phyloP scores from a whole-genome alignment of 2,113 vertebrate genomes.

The Probosciger aterrimus region DNA sequence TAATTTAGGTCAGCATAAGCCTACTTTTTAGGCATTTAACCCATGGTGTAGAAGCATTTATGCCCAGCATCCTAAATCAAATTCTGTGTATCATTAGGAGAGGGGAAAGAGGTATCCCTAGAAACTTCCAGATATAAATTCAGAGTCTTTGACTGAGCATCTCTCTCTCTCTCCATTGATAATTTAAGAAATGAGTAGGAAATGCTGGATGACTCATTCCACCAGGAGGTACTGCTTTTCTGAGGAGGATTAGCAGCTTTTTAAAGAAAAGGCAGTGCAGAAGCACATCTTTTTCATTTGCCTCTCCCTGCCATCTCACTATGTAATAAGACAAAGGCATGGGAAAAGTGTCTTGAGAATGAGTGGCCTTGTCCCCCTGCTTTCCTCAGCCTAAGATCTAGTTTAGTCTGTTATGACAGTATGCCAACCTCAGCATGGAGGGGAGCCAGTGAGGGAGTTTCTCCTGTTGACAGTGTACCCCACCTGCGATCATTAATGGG shows the following conservation, averaged over 20 bases:
- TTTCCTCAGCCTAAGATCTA: neutral
- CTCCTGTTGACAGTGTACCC: neutral
- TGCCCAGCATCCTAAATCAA: neutral
- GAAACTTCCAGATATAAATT: neutral
- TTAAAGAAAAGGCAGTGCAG: slow-evolving; percentile 14
- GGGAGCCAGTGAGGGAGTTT: neutral
- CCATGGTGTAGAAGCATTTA: neutral
- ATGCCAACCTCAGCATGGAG: neutral
- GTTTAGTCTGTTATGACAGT: neutral
- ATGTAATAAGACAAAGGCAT: neutral
- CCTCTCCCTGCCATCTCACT: neutral
- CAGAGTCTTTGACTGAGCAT: neutral
- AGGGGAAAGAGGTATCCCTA: neutral
- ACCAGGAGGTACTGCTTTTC: slow-evolving; percentile 38
- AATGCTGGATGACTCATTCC: slow-evolving; percentile 39
- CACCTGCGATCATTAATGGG: neutral
- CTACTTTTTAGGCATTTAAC: neutral
- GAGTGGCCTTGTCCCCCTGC: neutral
- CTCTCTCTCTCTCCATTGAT: slow-evolving; percentile 9
- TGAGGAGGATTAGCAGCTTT: slow-evolving; percentile 28
- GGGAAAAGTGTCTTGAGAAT: neutral
- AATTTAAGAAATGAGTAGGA: slow-evolving; percentile 49
- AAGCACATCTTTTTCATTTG: neutral
- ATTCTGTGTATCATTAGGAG: neutral
- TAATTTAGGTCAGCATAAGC: neutral